Base-by-base conservation (phyloP, 2,888 invertebrate genomes). In the Tetanocera ferruginea region DNA sequence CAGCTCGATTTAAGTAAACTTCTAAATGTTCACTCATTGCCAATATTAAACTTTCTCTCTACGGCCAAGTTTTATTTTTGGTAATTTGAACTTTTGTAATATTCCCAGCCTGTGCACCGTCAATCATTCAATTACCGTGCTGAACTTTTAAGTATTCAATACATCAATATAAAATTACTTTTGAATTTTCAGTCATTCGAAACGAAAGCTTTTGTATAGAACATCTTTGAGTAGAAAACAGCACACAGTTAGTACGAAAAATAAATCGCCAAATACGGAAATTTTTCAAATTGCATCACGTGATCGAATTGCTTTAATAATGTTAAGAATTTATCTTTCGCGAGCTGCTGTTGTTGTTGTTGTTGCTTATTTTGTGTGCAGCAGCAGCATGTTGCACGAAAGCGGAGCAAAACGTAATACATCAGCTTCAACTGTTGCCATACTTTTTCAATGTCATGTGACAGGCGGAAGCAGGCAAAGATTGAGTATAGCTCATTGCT, bases 401-500 rank as follows among this genome's bases (percentile, higher is more conserved):
- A 14, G 9, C 28, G 14, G 6, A 43, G 43, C 43, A 14, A 43
- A 43, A 3, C 43, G 1, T 60, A 25, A 60, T 60, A 28, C 60
- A 60, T 60, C 60, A 60, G 60, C 28, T 60, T 60, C 60, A 60
- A 60, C 60, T 60, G 60, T 60, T 60, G 60, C 60, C 60, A 60
- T 60, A 28, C 25, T 60, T 60, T 28, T 60, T 60, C 60, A 60
- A 28, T 66, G 64, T 66, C 64, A 66, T 37, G 64, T 66, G 64
- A 66, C 64, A 66, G 19, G 43, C 43, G 23, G 64, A 28, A 66
- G 34, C 64, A 66, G 64, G 31, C 64, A 66, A 66, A 66, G 64
- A 66, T 66, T 66, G 64, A 66, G 34, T 31, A 17, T 34, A 9
- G 17, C 34, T 31, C 64, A 66, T 66, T 66, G 17, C 34, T 66